These are phyloP conservation scores for Ascaphus truei DNA, from an alignment of 2,113 vertebrate genomes.

Conservation along the genomic window DNA sequence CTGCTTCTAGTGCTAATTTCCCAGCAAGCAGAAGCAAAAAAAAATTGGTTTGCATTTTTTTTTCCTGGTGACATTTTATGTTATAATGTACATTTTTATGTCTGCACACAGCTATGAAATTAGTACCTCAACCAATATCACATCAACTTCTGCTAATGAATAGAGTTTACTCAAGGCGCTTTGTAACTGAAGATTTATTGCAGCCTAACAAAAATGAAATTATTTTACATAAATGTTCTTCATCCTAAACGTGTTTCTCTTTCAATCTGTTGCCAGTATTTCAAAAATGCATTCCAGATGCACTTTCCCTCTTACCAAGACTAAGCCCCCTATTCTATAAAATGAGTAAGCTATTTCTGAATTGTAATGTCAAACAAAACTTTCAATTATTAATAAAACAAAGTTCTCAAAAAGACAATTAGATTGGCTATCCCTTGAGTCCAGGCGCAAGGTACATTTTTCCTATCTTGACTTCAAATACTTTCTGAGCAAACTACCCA, in stretches of 20 bases:
- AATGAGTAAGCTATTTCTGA: too few relatives aligned
- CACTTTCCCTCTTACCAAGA: not conserved
- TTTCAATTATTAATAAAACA: too few relatives aligned
- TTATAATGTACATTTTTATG: conserved; percentile 21
- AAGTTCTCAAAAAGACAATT: too few relatives aligned
- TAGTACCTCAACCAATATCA: conserved; percentile 44
- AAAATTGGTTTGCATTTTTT: conserved; percentile 17
- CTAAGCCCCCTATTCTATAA: too few relatives aligned
- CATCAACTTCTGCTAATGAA: conserved; percentile 40
- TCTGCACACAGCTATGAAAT: conserved; percentile 39
- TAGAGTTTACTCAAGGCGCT: conserved; percentile 33
- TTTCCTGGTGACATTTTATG: conserved; percentile 29
- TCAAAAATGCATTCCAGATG: not conserved
- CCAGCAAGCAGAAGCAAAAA: not conserved
- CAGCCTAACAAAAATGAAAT: conserved; percentile 38
- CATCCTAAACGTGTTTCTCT: conserved; percentile 13
- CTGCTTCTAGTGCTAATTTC: not conserved
- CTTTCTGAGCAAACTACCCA: too few relatives aligned
- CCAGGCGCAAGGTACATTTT: too few relatives aligned
- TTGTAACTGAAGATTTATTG: conserved; percentile 31
- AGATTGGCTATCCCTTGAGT: too few relatives aligned
- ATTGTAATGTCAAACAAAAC: too few relatives aligned
- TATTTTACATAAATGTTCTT: conserved; percentile 38
- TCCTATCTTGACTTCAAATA: too few relatives aligned
- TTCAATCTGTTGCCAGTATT: not conserved